Evolutionary conservation across 2,888 invertebrate genomes (phyloP).

Genomic region (Calliphora vomitoria): DNA sequence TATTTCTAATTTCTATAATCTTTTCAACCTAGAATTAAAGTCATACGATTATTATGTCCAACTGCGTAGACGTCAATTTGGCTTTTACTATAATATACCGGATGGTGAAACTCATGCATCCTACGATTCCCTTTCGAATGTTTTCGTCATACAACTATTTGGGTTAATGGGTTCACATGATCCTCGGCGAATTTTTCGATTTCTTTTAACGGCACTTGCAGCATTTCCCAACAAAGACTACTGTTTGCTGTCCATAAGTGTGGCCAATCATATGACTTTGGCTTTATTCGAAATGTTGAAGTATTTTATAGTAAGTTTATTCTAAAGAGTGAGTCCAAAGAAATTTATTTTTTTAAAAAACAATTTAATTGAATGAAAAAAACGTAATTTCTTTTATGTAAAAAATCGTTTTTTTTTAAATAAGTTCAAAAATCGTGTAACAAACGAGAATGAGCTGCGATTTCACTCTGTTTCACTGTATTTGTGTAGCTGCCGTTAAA

Average conservation of each 20-base stretch:
- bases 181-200: conserved; percentile 85
- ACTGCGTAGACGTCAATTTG: conserved; percentile 44
- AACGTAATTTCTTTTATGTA: too few relatives aligned
- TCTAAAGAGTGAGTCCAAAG: neutral
- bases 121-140: conserved; percentile 74
- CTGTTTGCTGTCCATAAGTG: conserved; percentile 78
- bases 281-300: conserved; percentile 72
- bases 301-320: conserved; percentile 79
- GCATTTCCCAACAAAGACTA: conserved; percentile 88
- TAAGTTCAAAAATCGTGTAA: too few relatives aligned
- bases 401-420: too few relatives aligned
- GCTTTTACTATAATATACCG: conserved; percentile 74
- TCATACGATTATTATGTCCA: conserved; percentile 75
- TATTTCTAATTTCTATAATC: too few relatives aligned
- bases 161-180: conserved; percentile 83
- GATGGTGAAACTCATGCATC: neutral
- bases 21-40: conserved; percentile 69
- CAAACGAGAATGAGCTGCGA: too few relatives aligned
- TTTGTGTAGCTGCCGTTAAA: too few relatives aligned
- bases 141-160: conserved; percentile 79
- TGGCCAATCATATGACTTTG: conserved; percentile 57
- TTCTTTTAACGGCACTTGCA: conserved; percentile 89
- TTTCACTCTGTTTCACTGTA: too few relatives aligned
- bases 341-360: too few relatives aligned
- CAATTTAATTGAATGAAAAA: too few relatives aligned